phyloP scores from a whole-genome alignment of 2,888 invertebrate genomes.

The Xestia rhomboidea region DNA sequence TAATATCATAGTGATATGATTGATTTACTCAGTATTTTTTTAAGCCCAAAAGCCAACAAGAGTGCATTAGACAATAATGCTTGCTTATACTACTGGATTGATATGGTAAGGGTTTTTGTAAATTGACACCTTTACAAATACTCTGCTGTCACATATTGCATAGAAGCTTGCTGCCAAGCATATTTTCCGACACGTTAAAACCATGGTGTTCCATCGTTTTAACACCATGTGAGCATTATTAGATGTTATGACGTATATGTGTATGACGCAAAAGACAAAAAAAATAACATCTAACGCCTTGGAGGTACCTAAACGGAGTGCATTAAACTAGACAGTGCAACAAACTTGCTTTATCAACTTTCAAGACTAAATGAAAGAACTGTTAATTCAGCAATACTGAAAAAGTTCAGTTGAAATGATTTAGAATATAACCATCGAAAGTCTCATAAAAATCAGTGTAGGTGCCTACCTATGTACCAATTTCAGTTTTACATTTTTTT shows the following conservation, averaged over 20 bases:
- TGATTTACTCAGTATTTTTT: not conserved
- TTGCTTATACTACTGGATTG: not conserved
- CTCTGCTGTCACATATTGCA: not conserved
- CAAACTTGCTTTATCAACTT: not conserved
- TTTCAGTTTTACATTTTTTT: constrained; percentile 47
- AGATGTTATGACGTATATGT: no score
- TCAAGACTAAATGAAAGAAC: not conserved
- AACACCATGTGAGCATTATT: not conserved
- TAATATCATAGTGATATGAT: not conserved
- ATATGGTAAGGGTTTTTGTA: not conserved
- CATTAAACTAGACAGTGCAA: not conserved
- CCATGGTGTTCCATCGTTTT: not conserved
- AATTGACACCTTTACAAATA: not conserved
- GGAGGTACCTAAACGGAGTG: not conserved
- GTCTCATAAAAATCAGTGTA: constrained; percentile 14
- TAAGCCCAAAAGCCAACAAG: not conserved
- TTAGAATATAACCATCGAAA: constrained; percentile 6
- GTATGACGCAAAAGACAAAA: not conserved
- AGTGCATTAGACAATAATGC: no score
- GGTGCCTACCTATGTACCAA: constrained; percentile 4
- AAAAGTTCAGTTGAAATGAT: not conserved
- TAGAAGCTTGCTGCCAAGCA: not conserved
- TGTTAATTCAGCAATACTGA: not conserved
- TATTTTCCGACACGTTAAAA: not conserved
- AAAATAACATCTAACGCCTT: not conserved